phyloP scores from a whole-genome alignment of 35 echinoderm and acorn worm species.

The Ophioderma brevispina region DNA sequence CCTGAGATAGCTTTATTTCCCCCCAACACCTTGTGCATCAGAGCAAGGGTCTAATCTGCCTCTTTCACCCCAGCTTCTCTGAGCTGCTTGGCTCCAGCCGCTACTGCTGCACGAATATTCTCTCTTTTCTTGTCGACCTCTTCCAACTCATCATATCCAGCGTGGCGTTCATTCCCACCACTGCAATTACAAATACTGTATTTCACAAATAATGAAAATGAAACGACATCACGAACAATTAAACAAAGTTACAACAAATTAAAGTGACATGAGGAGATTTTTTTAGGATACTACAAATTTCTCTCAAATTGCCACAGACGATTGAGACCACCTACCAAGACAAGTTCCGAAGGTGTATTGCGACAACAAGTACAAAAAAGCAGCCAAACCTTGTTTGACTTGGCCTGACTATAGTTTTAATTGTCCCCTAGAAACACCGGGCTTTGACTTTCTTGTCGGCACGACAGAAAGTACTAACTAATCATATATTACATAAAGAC shows the following conservation, averaged over 20 bases:
- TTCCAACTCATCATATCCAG: constrained; percentile 76
- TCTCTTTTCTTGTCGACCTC: constrained; percentile 73
- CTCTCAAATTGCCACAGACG: background rate
- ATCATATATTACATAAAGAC: too few species aligned
- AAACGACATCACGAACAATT: background rate
- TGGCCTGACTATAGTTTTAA: too few species aligned
- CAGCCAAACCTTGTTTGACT: too few species aligned
- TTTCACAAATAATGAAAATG: background rate
- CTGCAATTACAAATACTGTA: constrained; percentile 83
- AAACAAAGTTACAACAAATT: background rate
- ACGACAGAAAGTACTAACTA: too few species aligned
- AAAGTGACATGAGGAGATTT: background rate
- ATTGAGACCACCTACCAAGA: too few species aligned
- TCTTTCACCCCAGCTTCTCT: constrained; percentile 64
- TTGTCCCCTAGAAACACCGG: too few species aligned
- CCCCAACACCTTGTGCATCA: constrained; percentile 78
- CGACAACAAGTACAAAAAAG: too few species aligned
- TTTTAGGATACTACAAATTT: background rate
- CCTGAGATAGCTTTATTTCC: too few species aligned
- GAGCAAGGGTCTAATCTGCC: constrained; percentile 81
- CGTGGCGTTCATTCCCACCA: constrained; percentile 88
- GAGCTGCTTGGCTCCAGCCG: constrained; percentile 65
- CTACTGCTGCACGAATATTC: constrained; percentile 77
- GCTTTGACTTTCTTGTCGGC: too few species aligned
- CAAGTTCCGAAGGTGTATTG: too few species aligned